Conservation (phyloP, 2,113 vertebrate genomes). For the Bujurquina vittata region DNA sequence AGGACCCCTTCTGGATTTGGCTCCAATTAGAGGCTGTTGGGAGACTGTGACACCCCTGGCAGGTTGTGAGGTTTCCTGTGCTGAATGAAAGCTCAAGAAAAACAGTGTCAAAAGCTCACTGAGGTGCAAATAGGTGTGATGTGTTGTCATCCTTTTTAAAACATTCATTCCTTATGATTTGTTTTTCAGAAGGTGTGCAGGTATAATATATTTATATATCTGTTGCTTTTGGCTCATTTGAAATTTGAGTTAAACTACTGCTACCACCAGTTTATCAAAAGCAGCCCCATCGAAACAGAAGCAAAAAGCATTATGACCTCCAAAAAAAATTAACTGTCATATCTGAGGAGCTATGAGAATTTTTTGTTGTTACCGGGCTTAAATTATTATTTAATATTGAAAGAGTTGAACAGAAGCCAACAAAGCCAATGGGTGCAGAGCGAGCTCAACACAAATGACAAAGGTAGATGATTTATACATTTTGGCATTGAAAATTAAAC, state of each 20-base stretch:
- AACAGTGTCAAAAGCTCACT: conserved; percentile 19
- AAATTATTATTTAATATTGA: not conserved
- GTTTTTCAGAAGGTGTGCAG: not conserved
- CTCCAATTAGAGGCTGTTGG: conserved; percentile 59
- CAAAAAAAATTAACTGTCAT: not conserved
- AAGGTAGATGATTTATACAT: not conserved
- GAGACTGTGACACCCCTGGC: conserved; percentile 33
- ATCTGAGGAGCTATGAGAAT: not conserved
- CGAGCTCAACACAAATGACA: not conserved
- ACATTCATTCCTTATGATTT: not conserved
- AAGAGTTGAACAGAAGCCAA: not conserved
- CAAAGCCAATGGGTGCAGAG: not conserved
- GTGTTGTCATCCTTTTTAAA: not conserved
- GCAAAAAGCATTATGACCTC: not conserved
- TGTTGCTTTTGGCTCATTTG: conserved; percentile 2
- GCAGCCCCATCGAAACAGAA: not conserved
- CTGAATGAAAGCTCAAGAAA: conserved; percentile 27
- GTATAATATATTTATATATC: not conserved
- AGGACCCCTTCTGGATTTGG: conserved; percentile 40
- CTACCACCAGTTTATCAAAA: not conserved
- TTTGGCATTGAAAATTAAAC: not conserved
- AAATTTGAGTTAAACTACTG: not conserved
- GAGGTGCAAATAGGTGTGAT: conserved; percentile 23
- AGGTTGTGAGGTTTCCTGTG: conserved; percentile 12
- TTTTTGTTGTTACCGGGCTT: not conserved